These are phyloP conservation scores for Macropodus opercularis DNA, from an alignment of 2,797 vertebrate genomes.

Conservation along the genomic window DNA sequence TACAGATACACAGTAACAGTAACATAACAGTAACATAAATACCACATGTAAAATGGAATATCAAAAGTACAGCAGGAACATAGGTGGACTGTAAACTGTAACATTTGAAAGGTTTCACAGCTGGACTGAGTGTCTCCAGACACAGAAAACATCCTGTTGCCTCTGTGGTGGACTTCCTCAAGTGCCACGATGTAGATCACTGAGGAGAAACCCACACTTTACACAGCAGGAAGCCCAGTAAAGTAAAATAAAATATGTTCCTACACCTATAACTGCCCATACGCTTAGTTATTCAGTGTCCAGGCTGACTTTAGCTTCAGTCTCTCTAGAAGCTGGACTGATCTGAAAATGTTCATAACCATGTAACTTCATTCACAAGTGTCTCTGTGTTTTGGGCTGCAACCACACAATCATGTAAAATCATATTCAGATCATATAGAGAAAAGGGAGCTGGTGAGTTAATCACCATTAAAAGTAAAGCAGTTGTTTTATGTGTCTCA, in stretches of 20 bases:
- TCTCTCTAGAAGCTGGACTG: slow-evolving; percentile 13
- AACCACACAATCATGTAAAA: no score
- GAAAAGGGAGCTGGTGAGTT: no score
- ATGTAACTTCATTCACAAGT: slow-evolving; percentile 6
- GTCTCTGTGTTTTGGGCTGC: slow-evolving; percentile 3
- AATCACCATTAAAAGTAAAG: slow-evolving; percentile 19
- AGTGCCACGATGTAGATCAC: slow-evolving; percentile 29
- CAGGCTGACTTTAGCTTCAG: slow-evolving; percentile 16
- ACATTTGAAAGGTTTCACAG: slow-evolving; percentile 14
- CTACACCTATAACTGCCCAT: slow-evolving; percentile 38
- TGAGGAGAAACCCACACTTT: slow-evolving; percentile 50
- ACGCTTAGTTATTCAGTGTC: slow-evolving; percentile 43
- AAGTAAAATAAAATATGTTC: slow-evolving; percentile 49
- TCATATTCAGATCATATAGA: no score
- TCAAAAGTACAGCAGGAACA: background rate
- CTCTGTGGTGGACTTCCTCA: slow-evolving; percentile 40
- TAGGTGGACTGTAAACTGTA: background rate
- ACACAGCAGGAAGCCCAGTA: slow-evolving; percentile 19
- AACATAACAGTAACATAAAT: background rate
- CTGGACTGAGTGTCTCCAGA: slow-evolving; percentile 4
- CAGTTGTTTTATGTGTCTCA: background rate
- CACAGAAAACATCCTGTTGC: slow-evolving; percentile 7
- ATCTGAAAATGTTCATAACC: slow-evolving; percentile 28
- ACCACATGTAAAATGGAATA: background rate
- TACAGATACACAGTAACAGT: no score